A percentile compares a stretch with the other conserved stretches of the same genome.
phyloP scores from a whole-genome alignment of 2,113 vertebrate species.

The Triplophysa rosa region DNA sequence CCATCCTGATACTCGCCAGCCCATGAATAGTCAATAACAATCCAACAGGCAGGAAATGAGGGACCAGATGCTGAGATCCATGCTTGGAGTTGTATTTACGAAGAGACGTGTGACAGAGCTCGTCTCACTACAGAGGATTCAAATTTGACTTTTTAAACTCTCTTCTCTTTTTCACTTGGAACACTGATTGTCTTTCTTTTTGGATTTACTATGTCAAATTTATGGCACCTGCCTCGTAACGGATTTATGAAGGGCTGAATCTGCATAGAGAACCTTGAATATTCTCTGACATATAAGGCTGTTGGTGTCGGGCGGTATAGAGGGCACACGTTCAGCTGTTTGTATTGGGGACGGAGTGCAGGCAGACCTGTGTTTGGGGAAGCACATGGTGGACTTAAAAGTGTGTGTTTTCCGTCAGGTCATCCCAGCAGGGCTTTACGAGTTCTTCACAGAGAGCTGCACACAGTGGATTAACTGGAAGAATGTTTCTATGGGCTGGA shows the following conservation, averaged over 20 bases:
- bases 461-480: slow-evolving; percentile 72
- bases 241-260: neutral
- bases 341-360: neutral
- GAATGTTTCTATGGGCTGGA: slow-evolving; percentile 92
- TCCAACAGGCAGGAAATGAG: slow-evolving; percentile 49
- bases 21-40: slow-evolving; percentile 59
- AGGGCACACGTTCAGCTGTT: neutral
- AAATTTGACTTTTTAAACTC: slow-evolving; percentile 13
- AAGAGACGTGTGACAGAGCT: slow-evolving; percentile 29
- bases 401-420: slow-evolving; percentile 73
- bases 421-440: slow-evolving; percentile 68
- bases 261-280: neutral
- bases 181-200: neutral
- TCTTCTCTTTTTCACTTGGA: neutral
- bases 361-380: neutral
- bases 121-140: slow-evolving; percentile 14
- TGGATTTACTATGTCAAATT: slow-evolving; percentile 3
- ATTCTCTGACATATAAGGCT: neutral
- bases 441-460: slow-evolving; percentile 69
- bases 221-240: neutral
- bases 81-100: slow-evolving; percentile 29
- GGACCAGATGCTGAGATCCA: slow-evolving; percentile 44
- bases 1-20: slow-evolving; percentile 53
- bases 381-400: slow-evolving; percentile 42
- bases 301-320: neutral